Evolutionary conservation across 92 coral and sea anemone genomes (phyloP), one percentile per base, ranked within the genome.

Genomic region (Micromussa lordhowensis): DNA sequence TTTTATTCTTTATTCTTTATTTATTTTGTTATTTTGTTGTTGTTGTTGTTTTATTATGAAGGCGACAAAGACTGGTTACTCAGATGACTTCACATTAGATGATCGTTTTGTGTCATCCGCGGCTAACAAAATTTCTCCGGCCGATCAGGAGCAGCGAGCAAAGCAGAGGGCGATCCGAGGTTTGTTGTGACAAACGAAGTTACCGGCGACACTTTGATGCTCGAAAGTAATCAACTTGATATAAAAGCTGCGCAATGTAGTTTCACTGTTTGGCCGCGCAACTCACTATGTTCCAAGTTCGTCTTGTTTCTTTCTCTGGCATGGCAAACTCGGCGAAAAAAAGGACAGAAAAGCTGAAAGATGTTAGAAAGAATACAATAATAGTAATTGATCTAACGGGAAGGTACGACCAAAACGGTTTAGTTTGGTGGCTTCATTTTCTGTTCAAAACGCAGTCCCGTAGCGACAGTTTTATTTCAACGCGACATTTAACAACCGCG

Each of bases 81-180:
- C 98, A 17, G 96, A 93, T 49, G 57, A 95, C 86, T 97, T 97
- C 91, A 92, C 94, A 17, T 89, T 97, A 81, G 99, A 97, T 77
- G 99, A 97, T 79, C 98, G 96, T 85, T 97, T 97, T 77, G 99
- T 94, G 68, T 87, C 99, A 34, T 94, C 98, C 22, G 99, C 99
- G 26, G 96, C 98, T 32, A 96, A 92, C 73, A 92, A 95, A 81
- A 77, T 89, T 58, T 91, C 98, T 35, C 92, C 96, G 17, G 99
- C 98, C 31, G 91, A 97, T 29, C 93, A 83, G 51, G 98, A 97
- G 76, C 98, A 96, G 87, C 90, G 98, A 69, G 97, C 95, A 13
- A 90, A 91, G 81, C 94, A 91, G 76, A 97, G 85, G 83, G 99
- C 99, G 1, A 96, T 97, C 18, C 86, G 88, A 95, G 99, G 99